These are phyloP conservation scores for Julus scandinavius DNA, from an alignment of 2,888 invertebrate genomes.

Conservation along the genomic window DNA sequence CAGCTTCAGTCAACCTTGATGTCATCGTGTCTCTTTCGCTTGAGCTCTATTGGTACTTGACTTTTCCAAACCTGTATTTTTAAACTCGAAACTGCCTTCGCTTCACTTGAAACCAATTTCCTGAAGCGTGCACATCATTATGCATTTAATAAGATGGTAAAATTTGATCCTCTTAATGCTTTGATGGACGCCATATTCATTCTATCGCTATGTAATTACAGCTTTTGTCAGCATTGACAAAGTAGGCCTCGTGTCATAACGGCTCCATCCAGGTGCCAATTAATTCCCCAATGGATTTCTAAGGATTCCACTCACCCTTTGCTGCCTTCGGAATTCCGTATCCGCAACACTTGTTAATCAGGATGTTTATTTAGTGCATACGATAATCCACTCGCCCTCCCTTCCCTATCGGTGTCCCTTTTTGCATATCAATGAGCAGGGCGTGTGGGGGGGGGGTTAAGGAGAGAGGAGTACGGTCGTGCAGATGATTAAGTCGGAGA, in stretches of 20 bases:
- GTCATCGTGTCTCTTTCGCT: too few species aligned
- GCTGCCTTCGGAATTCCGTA: neutral
- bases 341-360: constrained; percentile 1
- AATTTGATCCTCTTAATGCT: neutral
- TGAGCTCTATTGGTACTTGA: too few species aligned
- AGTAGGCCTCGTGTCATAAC: neutral
- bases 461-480: neutral
- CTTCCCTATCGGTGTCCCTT: neutral
- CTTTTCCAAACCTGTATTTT: neutral
- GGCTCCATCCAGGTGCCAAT: neutral
- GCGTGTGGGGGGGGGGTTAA: neutral
- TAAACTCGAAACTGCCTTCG: neutral
- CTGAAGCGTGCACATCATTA: neutral
- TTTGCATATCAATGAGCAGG: neutral
- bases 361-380: neutral
- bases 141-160: neutral
- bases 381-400: neutral
- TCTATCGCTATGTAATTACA: neutral
- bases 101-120: neutral
- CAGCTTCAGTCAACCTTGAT: too few species aligned
- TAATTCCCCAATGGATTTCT: neutral
- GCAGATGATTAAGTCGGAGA: neutral
- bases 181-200: neutral
- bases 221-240: neutral
- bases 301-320: too few species aligned